Evolutionary conservation across 2,888 invertebrate genomes (phyloP), one percentile per base, ranked within the genome.

Genomic region (Limnephilus marmoratus): DNA sequence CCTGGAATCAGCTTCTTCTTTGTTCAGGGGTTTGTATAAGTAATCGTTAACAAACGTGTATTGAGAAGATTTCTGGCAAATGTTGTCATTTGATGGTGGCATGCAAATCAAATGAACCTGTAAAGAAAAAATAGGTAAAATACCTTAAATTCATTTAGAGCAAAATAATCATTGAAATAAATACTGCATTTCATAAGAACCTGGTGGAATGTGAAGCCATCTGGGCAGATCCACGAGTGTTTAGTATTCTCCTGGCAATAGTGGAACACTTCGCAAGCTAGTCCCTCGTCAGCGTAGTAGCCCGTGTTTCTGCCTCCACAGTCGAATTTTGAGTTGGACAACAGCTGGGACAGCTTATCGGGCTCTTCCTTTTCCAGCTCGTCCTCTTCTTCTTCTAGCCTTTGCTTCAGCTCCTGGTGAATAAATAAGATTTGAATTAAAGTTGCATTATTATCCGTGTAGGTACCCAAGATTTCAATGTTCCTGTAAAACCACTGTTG

Each of bases 41-140:
- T 98, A 99, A 94, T 99, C 99, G 95, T 99, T 99, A 94, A 99
- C 98, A 95, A 99, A 98, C 95, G 98, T 98, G 95, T 97, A 99
- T 94, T 98, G 98, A 12, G 98, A 97, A 0, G 98, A 98, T 95
- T 98, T 98, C 94, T 98, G 97, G 96, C 99, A 99, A 94, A 98
- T 98, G 95, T 98, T 98, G 94, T 99, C 99, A 92, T 97, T 97
- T 45, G 97, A 98, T 7, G 98, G 98, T 5, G 98, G 98, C 98
- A 99, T 98, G 95, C 99, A 99, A 95, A 99, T 99, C 93, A 99
- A 95, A 95, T 99, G 99, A 24, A 99, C 98, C 97, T 98, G 96
- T 90, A 96, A 93, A 83, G 41, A 88, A 91, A 49, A 29, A 11
- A 68, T 2, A 34, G 31, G 4, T 82, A 82, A 15, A 9, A 13